These are phyloP conservation scores for Antechinus flavipes DNA, from an alignment of 2,113 vertebrate species.

Conservation along the genomic window DNA sequence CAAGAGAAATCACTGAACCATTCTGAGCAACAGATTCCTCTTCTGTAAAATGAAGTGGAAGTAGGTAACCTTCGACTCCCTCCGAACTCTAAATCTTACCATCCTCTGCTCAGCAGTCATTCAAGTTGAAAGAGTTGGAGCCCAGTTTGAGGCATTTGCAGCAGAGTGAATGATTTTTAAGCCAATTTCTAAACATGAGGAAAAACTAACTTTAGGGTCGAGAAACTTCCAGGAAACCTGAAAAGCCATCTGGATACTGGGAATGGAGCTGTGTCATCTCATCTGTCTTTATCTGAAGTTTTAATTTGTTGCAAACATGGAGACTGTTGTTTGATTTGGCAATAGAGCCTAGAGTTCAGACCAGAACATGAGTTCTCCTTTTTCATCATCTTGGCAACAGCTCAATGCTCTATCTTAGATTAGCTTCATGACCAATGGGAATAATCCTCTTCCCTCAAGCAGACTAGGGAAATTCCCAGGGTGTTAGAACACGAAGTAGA, in stretches of 20 bases:
- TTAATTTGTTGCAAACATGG: neutral
- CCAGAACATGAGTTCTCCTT: neutral
- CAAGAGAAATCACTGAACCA: neutral
- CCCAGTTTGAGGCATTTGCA: neutral
- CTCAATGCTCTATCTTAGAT: neutral
- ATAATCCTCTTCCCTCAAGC: slow-evolving; percentile 5
- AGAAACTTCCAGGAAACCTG: neutral
- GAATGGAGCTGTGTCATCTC: neutral
- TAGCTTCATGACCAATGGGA: neutral
- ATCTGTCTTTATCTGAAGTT: neutral
- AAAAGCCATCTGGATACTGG: neutral
- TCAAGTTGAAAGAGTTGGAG: neutral
- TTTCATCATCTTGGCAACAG: neutral
- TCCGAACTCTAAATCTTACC: neutral
- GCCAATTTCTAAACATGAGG: neutral
- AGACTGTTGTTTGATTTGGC: neutral
- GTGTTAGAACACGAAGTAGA: neutral
- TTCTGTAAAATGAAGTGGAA: neutral
- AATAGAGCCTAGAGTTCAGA: neutral
- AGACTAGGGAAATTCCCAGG: neutral
- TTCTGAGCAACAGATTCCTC: neutral
- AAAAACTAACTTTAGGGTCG: neutral
- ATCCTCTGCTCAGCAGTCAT: neutral
- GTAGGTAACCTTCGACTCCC: neutral
- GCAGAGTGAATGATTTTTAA: neutral